phyloP scores from a whole-genome alignment of 2,113 vertebrate genomes.

The Podilymbus podiceps region DNA sequence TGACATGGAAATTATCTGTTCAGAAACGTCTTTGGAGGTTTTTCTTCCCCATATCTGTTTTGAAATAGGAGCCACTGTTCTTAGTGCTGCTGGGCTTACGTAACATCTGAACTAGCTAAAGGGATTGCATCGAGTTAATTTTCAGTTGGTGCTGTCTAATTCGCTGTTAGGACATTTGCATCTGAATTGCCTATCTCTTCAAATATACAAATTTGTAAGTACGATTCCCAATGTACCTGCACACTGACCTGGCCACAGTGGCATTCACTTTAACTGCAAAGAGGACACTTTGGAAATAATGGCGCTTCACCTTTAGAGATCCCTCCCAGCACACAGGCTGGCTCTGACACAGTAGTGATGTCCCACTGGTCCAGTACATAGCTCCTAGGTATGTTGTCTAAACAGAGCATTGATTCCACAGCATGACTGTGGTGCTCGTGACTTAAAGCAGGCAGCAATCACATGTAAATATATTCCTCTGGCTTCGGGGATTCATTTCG shows the following conservation, averaged over 20 bases:
- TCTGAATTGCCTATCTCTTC: background rate
- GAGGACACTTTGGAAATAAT: background rate
- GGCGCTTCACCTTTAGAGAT: background rate
- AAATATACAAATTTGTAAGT: background rate
- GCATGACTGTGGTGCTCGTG: background rate
- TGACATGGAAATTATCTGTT: background rate
- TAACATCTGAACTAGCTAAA: background rate
- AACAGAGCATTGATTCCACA: background rate
- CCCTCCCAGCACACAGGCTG: background rate
- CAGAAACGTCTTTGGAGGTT: constrained; percentile 26
- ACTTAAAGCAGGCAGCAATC: background rate
- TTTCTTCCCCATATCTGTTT: constrained; percentile 17
- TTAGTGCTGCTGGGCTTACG: background rate
- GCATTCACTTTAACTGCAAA: background rate
- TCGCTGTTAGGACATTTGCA: background rate
- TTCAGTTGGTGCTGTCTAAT: background rate
- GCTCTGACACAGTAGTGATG: background rate
- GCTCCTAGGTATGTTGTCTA: background rate
- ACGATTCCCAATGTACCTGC: background rate
- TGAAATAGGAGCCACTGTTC: constrained; percentile 11
- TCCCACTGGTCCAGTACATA: background rate
- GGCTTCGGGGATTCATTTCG: background rate
- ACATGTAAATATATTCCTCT: constrained; percentile 6
- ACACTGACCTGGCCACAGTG: background rate
- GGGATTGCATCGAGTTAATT: background rate